Base-by-base conservation (phyloP, 2,113 vertebrate species). In the Eonycteris spelaea region DNA sequence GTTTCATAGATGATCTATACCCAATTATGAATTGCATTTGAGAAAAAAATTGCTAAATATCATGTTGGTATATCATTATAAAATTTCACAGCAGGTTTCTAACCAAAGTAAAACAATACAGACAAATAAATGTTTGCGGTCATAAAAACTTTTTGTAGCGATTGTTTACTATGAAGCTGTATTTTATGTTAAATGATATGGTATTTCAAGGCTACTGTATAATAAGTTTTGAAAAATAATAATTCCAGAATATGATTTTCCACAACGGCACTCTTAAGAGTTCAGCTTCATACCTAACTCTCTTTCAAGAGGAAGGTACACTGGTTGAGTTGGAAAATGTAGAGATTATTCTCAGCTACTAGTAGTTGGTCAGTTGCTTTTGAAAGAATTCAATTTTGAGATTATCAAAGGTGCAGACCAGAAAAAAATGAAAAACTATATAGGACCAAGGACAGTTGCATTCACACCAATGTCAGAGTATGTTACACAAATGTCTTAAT, bases 401-500 rank as follows among this genome's bases (percentile, higher is more conserved):
- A 21, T 86, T 15, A 6, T 74, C 96, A 92, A 38, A 57, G 3
- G 0, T 6, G 6, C 7, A 68, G 67, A 33, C 26, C 70, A 87
- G 74, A 94, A 96, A 94, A 88, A 38, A 92, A 35, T 0, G 0
- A 98, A 94, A 24, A 78, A 71, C 18, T n/a, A 4, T 19, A 51
- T 1, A 87, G 84, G 88, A 97, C 75, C 68, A 59, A 92, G 73
- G 77, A 77, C 33, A 0, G 1, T 63, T 85, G 38, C 45, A 93
- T 94, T 97, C 91, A 96, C 28, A 71, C 84, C 67, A 0, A 0
- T 96, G 94, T 89, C 95, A 98, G 88, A 97, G 95, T 95, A 97
- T 61, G 61, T 18, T 95, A 59, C 68, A 97, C 28, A 97, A 98
- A 94, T 91, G 28, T 85, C 84, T 97, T 97, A 35, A 98, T 98